Conservation (phyloP, 2,888 invertebrate species). For the Capitulum mitella region DNA sequence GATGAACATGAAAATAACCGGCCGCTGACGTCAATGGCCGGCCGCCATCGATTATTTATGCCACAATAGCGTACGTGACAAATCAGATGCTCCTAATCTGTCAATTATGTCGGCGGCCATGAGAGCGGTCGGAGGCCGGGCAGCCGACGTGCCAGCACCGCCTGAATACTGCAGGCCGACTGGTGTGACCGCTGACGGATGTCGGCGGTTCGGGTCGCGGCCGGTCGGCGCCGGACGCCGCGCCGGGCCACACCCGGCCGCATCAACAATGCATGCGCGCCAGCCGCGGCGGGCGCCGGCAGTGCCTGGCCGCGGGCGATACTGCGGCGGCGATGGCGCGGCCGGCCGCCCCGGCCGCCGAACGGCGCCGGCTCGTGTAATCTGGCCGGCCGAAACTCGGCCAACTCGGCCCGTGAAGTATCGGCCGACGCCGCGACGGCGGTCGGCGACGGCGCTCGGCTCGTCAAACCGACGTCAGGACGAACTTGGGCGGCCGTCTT, state of each 20-base stretch:
- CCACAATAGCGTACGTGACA: slow-evolving; percentile 6
- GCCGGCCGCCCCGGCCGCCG: no score
- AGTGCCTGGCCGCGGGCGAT: background rate
- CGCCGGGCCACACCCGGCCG: background rate
- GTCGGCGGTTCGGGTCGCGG: background rate
- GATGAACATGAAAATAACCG: slow-evolving; percentile 18
- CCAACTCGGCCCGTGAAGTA: no score
- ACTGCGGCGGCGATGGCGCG: no score
- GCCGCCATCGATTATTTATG: background rate
- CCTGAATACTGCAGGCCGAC: background rate
- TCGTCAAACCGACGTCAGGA: no score
- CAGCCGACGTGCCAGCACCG: no score
- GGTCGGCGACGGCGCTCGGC: no score
- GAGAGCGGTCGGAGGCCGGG: background rate
- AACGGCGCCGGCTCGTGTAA: no score
- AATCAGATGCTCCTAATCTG: background rate
- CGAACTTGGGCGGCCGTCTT: no score
- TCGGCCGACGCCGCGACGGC: no score
- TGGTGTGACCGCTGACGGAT: background rate
- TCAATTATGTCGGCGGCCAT: slow-evolving; percentile 7
- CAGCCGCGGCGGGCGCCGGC: background rate
- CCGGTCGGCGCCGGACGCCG: background rate
- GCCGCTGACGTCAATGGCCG: background rate
- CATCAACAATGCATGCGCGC: background rate
- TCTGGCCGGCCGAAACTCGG: no score